These are phyloP conservation scores for Agrotis exclamationis DNA, from an alignment of 2,888 invertebrate species.

Conservation along the genomic window DNA sequence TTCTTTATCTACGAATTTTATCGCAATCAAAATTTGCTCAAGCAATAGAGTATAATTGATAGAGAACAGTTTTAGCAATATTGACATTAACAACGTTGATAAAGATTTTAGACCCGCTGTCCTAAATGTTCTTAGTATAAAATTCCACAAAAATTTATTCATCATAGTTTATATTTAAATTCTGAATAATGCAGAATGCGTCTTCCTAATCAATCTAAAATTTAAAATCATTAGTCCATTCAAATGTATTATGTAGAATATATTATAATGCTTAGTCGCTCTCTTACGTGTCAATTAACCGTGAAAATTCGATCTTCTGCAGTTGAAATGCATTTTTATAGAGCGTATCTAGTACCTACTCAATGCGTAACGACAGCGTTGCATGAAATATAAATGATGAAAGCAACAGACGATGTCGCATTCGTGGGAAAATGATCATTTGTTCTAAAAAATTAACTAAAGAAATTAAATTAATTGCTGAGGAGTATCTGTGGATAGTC, in stretches of 20 bases:
- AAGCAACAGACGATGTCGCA: not conserved
- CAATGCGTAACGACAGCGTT: not conserved
- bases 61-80: too few species aligned
- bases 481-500: not conserved
- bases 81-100: too few species aligned
- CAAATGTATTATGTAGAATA: not conserved
- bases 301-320: not conserved
- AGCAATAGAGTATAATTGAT: too few species aligned
- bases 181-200: too few species aligned
- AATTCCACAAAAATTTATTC: not conserved
- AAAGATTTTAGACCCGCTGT: too few species aligned
- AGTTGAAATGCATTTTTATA: slow-evolving; percentile 1
- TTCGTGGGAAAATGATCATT: not conserved
- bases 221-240: slow-evolving; percentile 1
- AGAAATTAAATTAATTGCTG: slow-evolving; percentile 8
- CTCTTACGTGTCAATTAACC: not conserved
- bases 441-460: not conserved
- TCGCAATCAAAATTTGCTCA: too few species aligned
- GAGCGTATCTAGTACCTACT: not conserved
- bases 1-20: too few species aligned
- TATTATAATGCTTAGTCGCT: not conserved
- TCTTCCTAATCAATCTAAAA: not conserved
- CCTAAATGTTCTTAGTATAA: too few species aligned
- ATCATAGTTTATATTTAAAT: too few species aligned
- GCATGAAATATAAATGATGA: slow-evolving; percentile 1